Evolutionary conservation across 2,797 vertebrate species (phyloP).

Genomic region (Sebastiscus tertius): DNA sequence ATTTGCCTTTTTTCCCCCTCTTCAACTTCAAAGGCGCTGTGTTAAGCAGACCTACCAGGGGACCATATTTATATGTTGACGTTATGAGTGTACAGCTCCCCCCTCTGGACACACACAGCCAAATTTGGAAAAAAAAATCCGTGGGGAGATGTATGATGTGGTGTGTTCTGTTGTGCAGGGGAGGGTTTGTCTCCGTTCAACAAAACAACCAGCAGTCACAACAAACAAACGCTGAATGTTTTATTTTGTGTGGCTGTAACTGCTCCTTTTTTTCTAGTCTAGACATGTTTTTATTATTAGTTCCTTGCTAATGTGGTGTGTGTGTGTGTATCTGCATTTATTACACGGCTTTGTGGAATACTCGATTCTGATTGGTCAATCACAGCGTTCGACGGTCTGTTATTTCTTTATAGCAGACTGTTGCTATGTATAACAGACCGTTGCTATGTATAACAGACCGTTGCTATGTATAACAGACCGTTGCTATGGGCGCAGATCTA

Average conservation of each 20-base stretch:
- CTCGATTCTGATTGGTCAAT: too few species aligned
- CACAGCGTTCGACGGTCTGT: too few species aligned
- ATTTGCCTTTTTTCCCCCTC: slow-evolving; percentile 7
- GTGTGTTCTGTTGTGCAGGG: not conserved
- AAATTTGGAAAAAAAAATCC: slow-evolving; percentile 35
- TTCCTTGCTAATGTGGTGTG: not conserved
- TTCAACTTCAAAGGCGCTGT: slow-evolving; percentile 51
- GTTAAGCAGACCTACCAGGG: slow-evolving; percentile 38
- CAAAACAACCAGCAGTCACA: slow-evolving; percentile 43
- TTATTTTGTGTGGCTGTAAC: not conserved
- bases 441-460: too few species aligned
- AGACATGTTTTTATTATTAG: not conserved
- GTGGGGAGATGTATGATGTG: slow-evolving; percentile 25
- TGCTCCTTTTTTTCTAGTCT: not conserved
- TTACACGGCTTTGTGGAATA: too few species aligned
- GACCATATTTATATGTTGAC: slow-evolving; percentile 54
- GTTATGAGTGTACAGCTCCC: slow-evolving; percentile 67
- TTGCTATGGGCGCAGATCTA: too few species aligned
- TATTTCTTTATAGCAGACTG: too few species aligned
- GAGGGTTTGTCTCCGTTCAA: slow-evolving; percentile 31
- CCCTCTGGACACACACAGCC: slow-evolving; percentile 58
- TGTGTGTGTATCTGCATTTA: not conserved
- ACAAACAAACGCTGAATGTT: slow-evolving; percentile 39
- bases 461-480: too few species aligned
- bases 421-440: too few species aligned